Evolutionary conservation across 2,888 invertebrate species (phyloP).

Genomic region (Cancer borealis): DNA sequence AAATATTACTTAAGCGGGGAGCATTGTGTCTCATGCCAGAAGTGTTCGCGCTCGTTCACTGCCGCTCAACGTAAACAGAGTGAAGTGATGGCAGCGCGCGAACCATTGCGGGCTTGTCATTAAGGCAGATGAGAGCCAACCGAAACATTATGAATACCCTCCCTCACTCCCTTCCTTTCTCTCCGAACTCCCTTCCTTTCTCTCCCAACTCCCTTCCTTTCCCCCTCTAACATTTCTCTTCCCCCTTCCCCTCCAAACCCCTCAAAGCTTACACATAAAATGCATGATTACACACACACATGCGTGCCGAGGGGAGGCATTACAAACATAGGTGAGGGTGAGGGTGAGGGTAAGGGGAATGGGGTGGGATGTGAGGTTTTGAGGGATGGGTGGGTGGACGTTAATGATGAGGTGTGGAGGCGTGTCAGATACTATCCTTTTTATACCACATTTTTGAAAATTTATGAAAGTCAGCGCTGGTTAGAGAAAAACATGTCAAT

Average conservation of each 20-base stretch:
- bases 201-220: neutral
- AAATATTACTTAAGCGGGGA: neutral
- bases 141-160: slow-evolving; percentile 20
- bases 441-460: neutral
- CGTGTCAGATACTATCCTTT: neutral
- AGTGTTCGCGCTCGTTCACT: slow-evolving; percentile 7
- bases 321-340: neutral
- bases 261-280: slow-evolving; percentile 1
- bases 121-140: neutral
- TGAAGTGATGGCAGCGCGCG: neutral
- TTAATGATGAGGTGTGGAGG: neutral
- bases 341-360: neutral
- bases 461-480: neutral
- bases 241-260: neutral
- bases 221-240: neutral
- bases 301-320: neutral
- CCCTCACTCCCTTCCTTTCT: neutral
- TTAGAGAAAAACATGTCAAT: neutral
- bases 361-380: neutral
- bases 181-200: neutral
- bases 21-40: too few relatives aligned
- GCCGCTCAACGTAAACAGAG: neutral
- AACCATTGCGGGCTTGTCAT: slow-evolving; percentile 20
- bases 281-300: slow-evolving; percentile 8
- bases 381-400: neutral